Evolutionary conservation across 2,888 invertebrate species (phyloP).

Genomic region (Rhimphoctona megacephalus): DNA sequence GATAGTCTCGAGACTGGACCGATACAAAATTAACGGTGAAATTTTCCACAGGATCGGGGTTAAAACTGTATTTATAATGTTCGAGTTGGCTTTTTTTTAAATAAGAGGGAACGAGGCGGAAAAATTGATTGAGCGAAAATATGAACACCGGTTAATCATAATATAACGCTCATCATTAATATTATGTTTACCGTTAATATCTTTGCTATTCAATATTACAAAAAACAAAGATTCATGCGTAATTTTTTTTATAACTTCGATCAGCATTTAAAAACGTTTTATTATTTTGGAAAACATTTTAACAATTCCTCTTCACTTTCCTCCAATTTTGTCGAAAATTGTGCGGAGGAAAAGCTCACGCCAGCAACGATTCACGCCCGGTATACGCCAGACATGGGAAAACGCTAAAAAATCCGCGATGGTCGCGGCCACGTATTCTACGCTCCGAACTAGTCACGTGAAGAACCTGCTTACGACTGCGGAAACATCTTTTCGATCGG

Average conservation of each 20-base stretch:
- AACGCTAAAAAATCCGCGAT: conserved; percentile 38
- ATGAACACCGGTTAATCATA: not conserved
- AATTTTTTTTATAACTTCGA: too few species aligned
- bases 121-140: not conserved
- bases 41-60: conserved; percentile 1
- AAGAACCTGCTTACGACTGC: conserved; percentile 6
- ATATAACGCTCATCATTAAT: not conserved
- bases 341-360: not conserved
- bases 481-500: conserved; percentile 53
- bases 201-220: too few species aligned
- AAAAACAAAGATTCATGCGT: too few species aligned
- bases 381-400: not conserved
- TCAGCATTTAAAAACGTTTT: too few species aligned
- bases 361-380: not conserved
- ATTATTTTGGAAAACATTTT: not conserved
- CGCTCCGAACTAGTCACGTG: conserved; percentile 58
- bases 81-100: not conserved
- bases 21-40: conserved; percentile 24
- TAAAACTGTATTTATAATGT: not conserved
- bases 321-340: conserved; percentile 17
- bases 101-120: not conserved
- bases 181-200: too few species aligned
- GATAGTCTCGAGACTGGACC: conserved; percentile 54
- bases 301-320: not conserved
- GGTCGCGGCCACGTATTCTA: conserved; percentile 18